Evolutionary conservation across 2,888 invertebrate genomes (phyloP), one percentile per base, ranked within the genome.

Genomic region (Drosophila formosana): DNA sequence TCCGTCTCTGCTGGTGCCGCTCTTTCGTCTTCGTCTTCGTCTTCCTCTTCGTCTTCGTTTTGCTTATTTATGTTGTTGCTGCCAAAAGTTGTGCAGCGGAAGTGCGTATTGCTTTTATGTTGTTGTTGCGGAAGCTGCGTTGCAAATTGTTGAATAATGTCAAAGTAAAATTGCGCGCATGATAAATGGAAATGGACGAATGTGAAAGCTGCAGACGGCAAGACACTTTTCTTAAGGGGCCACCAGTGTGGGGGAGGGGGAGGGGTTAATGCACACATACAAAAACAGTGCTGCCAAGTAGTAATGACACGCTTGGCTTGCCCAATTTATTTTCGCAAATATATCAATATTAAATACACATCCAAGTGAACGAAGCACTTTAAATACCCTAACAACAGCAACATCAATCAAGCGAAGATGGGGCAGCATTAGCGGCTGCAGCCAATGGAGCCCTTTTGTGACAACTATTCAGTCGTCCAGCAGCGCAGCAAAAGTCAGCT

Each of bases 71-170:
- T 68, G 51, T 65, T 51, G 61, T 45, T 52, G 71, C 58, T 80
- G 77, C 82, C 80, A 70, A 81, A 81, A 82, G 41, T 82, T 70
- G 79, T 79, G 79, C 67, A 69, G 68, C 78, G 69, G 80, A 78
- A 78, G 71, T 80, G 75, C 73, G 73, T 75, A 52, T 67, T 45
- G 56, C 11, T 37, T n/a, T 23, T 61, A 7, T 43, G 55, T 18
- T 46, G 57, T 39, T 56, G 57, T 47, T 64, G 72, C 82, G 85
- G 85, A 85, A 85, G 73, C 82, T 65, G 71, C 69, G 66, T 72
- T 82, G 82, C 85, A 85, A 82, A 82, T 82, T 82, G 82, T 82
- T 82, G 84, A 84, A 82, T 82, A 82, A 82, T 82, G 82, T 82
- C 85, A 75, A 80, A 80, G 80, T 55, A 68, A 85, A 85, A 82